Evolutionary conservation across 2,797 vertebrate species (phyloP).

Genomic region (Lagocephalus sceleratus): DNA sequence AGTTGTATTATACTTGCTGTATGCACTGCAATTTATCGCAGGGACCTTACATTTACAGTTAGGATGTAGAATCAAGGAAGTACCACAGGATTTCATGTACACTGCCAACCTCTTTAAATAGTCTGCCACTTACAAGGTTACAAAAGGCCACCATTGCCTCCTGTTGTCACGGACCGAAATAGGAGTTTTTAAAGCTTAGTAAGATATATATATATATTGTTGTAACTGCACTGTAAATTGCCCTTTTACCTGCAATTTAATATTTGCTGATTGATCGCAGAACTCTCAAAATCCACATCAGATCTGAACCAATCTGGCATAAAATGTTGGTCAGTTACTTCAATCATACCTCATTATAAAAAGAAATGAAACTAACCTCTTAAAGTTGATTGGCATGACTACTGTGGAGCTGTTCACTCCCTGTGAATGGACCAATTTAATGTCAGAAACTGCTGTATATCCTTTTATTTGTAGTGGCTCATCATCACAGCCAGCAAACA

Average conservation of each 20-base stretch:
- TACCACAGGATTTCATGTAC: conserved; percentile 4
- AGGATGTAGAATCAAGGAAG: conserved; percentile 3
- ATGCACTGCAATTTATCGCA: neutral
- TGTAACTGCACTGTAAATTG: conserved; percentile 4
- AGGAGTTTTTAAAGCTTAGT: conserved; percentile 9
- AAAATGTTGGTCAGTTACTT: too few species aligned
- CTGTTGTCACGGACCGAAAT: conserved; percentile 21
- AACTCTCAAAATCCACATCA: too few species aligned
- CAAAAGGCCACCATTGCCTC: conserved; percentile 27
- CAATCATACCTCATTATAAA: too few species aligned
- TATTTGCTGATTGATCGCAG: conserved; percentile 44
- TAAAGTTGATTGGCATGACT: too few species aligned
- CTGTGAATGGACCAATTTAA: conserved; percentile 14
- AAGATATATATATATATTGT: neutral
- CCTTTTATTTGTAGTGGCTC: conserved; percentile 36
- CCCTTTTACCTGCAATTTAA: conserved; percentile 35
- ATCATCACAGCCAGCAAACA: conserved; percentile 36
- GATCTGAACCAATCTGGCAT: too few species aligned
- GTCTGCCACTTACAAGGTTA: conserved; percentile 23
- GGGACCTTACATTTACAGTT: neutral
- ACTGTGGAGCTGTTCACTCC: conserved; percentile 7
- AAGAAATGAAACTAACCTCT: too few species aligned
- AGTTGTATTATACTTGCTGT: neutral
- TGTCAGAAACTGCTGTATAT: conserved; percentile 7
- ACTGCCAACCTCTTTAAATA: conserved; percentile 35